A percentile compares a stretch with the other conserved stretches of the same genome.
These are phyloP conservation scores for Rhizomys pruinosus DNA, from an alignment of 2,113 vertebrate genomes.

Conservation along the genomic window DNA sequence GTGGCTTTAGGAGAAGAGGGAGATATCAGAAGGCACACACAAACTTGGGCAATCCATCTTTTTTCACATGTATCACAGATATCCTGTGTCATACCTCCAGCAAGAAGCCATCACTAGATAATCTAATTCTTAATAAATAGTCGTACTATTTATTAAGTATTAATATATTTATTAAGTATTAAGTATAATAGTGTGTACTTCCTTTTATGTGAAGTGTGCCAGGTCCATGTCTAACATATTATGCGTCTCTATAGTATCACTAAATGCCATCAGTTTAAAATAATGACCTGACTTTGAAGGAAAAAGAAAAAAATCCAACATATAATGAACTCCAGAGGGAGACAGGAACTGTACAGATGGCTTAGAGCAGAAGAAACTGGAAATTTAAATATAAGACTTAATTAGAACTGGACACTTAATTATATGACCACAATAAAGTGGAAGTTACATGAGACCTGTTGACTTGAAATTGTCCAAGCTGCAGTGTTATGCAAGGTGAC, in stretches of 20 bases:
- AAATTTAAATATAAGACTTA: not conserved
- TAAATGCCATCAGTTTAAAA: not conserved
- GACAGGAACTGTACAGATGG: not conserved
- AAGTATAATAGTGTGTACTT: not conserved
- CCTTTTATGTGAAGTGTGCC: not conserved
- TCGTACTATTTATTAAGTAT: too few relatives aligned
- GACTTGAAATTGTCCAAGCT: fast-evolving
- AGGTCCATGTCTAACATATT: not conserved
- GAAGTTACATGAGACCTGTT: not conserved
- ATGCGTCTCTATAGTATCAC: not conserved
- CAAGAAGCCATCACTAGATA: not conserved
- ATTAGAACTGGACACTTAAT: not conserved
- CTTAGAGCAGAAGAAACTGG: not conserved
- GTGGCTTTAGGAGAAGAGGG: not conserved
- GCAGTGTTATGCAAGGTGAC: not conserved
- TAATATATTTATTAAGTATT: too few relatives aligned
- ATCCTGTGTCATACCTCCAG: not conserved
- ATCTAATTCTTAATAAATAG: not conserved
- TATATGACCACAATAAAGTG: not conserved
- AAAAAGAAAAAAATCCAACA: not conserved
- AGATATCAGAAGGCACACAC: not conserved
- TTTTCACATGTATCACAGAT: too few relatives aligned
- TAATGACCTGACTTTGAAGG: not conserved
- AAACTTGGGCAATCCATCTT: not conserved
- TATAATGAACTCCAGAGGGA: not conserved